These are phyloP conservation scores for Diceros bicornis DNA, from an alignment of 2,797 vertebrate species.

Conservation along the genomic window DNA sequence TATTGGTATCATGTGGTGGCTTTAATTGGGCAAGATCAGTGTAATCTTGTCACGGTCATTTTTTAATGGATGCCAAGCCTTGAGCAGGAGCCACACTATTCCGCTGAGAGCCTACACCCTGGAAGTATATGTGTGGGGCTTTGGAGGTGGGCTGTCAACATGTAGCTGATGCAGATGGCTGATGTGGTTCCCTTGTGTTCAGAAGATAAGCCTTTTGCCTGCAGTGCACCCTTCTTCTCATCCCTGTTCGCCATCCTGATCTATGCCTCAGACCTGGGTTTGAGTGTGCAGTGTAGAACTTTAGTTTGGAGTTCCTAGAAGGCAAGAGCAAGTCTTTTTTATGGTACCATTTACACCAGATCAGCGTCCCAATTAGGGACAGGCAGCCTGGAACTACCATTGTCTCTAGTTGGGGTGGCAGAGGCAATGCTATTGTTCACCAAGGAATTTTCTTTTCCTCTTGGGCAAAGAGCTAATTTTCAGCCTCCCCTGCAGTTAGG, in stretches of 20 bases:
- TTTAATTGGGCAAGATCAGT: neutral
- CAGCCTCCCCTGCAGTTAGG: neutral
- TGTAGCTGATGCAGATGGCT: accelerated
- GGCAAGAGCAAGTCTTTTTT: neutral
- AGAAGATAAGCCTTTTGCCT: neutral
- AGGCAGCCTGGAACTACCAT: neutral
- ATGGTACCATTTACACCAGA: neutral
- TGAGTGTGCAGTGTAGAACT: neutral
- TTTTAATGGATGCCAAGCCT: neutral
- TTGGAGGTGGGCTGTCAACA: neutral
- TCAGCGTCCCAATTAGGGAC: neutral
- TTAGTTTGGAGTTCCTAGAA: neutral
- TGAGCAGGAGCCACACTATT: neutral
- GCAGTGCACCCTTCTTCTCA: no score
- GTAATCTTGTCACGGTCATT: neutral
- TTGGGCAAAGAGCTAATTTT: neutral
- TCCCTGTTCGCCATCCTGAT: neutral
- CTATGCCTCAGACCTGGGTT: neutral
- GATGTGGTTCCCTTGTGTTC: neutral
- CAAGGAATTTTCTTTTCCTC: neutral
- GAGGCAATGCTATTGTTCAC: neutral
- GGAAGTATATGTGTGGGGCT: neutral
- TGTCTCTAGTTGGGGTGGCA: neutral
- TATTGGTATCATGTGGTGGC: neutral
- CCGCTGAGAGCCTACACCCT: neutral